Evolutionary conservation across 2,797 vertebrate species (phyloP).

Genomic region (Siniperca scherzeri): DNA sequence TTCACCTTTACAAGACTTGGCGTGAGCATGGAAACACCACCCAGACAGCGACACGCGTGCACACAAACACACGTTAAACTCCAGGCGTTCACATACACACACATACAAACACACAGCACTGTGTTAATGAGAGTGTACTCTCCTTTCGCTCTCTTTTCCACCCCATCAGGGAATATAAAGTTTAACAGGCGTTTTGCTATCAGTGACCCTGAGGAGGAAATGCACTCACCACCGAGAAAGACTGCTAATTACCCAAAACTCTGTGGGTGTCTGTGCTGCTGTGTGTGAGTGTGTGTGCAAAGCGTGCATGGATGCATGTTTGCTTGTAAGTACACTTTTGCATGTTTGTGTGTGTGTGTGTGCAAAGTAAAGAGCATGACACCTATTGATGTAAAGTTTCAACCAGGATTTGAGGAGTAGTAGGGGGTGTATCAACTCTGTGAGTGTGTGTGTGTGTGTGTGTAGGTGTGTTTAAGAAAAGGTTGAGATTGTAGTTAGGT

Average conservation of each 20-base stretch:
- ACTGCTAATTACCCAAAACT: slow-evolving; percentile 73
- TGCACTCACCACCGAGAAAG: slow-evolving; percentile 67
- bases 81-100: slow-evolving; percentile 11
- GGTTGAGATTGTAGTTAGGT: slow-evolving; percentile 39
- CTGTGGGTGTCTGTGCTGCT: slow-evolving; percentile 48
- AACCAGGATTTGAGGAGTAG: slow-evolving; percentile 28
- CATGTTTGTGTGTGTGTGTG: not conserved
- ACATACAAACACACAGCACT: slow-evolving; percentile 31
- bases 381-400: slow-evolving; percentile 60
- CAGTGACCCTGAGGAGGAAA: slow-evolving; percentile 79
- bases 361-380: slow-evolving; percentile 57
- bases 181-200: slow-evolving; percentile 84
- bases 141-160: slow-evolving; percentile 70
- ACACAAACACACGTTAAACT: slow-evolving; percentile 16
- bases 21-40: slow-evolving; percentile 50
- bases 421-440: not conserved
- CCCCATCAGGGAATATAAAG: slow-evolving; percentile 81
- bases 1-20: slow-evolving; percentile 58
- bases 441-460: slow-evolving; percentile 20
- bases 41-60: slow-evolving; percentile 27
- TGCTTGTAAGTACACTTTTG: not conserved
- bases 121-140: slow-evolving; percentile 76
- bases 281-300: slow-evolving; percentile 27
- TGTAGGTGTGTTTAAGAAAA: slow-evolving; percentile 39
- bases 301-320: not conserved